Base-by-base conservation (phyloP, 2,888 invertebrate species). In the Brachynemurus nebulosus region DNA sequence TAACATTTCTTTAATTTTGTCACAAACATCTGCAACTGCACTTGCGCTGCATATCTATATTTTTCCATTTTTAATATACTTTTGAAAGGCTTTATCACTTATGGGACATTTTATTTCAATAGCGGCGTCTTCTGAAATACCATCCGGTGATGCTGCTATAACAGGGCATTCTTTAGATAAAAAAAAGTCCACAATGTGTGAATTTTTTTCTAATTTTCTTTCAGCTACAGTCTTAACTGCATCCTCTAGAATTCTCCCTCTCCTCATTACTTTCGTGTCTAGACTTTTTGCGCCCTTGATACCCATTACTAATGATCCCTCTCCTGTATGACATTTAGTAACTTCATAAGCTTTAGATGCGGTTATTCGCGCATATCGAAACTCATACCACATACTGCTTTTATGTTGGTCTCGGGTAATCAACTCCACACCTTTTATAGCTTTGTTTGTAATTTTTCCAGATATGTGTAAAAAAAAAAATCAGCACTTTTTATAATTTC, bases 1-100 rank as follows among this genome's bases (percentile, higher is more conserved):
- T 35, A 35, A 3, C 16, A n/a, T 3, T 35, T 16, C 2, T 3
- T 35, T 35, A 35, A 2, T 12, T 16, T 6, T 51, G 27, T 42
- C 52, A 45, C n/a, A 53, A 25, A 44, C 52, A 52, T 11, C 44
- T 45, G 5, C 23, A 36, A 40, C 37, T 50, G 46, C 49, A 48
- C 3, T 47, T 8, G n/a, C 37, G 18, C 14, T 36, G 11, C 25
- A 41, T 45, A 25, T 27, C 36, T 41, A 19, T 42, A 14, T 33
- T 46, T 45, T 37, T 25, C 40, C 27, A n/a, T 25, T 25, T 25
- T 8, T 8, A 8, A 25, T 8, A 25, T 25, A 25, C 8, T 25
- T 25, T 8, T 25, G 8, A 19, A 14, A 41, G 9, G 49, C 35
- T 42, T 50, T 49, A 20, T 5, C 41, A 37, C 16, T 33, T n/a